These are phyloP conservation scores for Drosophila cracens DNA, from an alignment of 2,888 invertebrate genomes.

Conservation along the genomic window DNA sequence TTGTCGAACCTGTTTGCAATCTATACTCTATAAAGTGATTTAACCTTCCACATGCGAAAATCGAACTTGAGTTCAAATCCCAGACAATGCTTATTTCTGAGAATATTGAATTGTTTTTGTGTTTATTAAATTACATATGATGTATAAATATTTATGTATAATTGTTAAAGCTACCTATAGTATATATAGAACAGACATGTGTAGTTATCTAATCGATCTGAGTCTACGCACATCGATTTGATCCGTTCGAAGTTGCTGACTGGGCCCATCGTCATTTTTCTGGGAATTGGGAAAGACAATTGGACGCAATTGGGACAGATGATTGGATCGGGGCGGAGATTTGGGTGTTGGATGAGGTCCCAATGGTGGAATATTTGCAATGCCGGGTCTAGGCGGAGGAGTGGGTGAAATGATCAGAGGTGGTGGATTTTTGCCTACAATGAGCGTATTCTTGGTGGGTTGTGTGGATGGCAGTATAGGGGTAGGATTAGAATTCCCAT, in stretches of 20 bases:
- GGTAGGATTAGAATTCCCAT: conserved; percentile 13
- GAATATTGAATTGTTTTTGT: conserved; percentile 8
- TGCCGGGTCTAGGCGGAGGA: conserved; percentile 16
- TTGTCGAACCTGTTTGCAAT: conserved; percentile 56
- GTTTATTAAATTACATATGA: conserved; percentile 12
- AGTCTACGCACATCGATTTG: conserved; percentile 62
- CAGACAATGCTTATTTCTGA: conserved; percentile 7
- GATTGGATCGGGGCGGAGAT: conserved; percentile 12
- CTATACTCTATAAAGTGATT: background rate
- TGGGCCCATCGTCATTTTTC: conserved; percentile 6
- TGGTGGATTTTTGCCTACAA: conserved; percentile 40
- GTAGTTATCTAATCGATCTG: background rate
- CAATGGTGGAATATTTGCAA: conserved; percentile 52
- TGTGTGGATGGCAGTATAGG: conserved; percentile 24
- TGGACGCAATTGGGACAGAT: conserved; percentile 30
- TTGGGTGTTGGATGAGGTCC: conserved; percentile 19
- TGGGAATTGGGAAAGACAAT: conserved; percentile 56
- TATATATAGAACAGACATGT: background rate
- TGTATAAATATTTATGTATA: conserved; percentile 22
- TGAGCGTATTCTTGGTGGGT: conserved; percentile 28
- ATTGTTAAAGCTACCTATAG: conserved; percentile 6
- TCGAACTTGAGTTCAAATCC: conserved; percentile 29
- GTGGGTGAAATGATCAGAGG: conserved; percentile 39
- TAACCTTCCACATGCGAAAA: background rate
- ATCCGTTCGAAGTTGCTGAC: conserved; percentile 10